Base-by-base conservation (phyloP, 2,888 invertebrate genomes). In the Herminia tarsipennalis region DNA sequence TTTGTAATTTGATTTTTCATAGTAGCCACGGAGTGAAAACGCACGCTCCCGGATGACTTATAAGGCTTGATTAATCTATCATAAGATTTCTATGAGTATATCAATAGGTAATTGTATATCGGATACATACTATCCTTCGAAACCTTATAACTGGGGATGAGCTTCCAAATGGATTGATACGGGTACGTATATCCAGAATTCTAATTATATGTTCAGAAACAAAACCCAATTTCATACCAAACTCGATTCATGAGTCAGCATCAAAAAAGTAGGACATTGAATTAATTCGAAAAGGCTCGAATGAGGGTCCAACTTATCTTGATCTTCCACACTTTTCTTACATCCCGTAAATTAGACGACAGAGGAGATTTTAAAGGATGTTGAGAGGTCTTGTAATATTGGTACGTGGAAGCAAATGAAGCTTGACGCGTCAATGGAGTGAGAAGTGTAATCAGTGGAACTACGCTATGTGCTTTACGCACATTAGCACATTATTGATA, bases 381-480 rank as follows among this genome's bases (percentile, higher is more conserved):
- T 27, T 21, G 41, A 39, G 42, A 14, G 62, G 39, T 66, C 60
- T 59, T 42, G 32, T 52, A 53, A 54, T 5, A 38, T 33, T 61
- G 66, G 73, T 53, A 59, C 55, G 45, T 47, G 27, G 63, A 58
- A 42, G 62, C 54, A 76, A 78, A 78, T 78, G 76, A 74, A 74
- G 71, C 76, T 62, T 76, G 70, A 69, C 76, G 70, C 65, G 63
- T 70, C 78, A 74, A 75, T 78, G 70, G 66, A 70, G 74, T 74
- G 73, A 59, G 69, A 72, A 72, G 67, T 69, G 72, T 72, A 74
- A 76, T 75, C 74, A 76, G 70, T 68, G 61, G 71, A 76, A 70
- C 64, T 60, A 58, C 56, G 65, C 54, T 58, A 63, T 71, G 58
- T 61, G 53, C 62, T 57, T 49, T 60, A 63, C 66, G 58, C 66